Percentiles rank a stretch among this genome's conserved stretches.
These are phyloP conservation scores for Daphoenositta chrysoptera DNA, from an alignment of 2,113 vertebrate species.

Conservation along the genomic window DNA sequence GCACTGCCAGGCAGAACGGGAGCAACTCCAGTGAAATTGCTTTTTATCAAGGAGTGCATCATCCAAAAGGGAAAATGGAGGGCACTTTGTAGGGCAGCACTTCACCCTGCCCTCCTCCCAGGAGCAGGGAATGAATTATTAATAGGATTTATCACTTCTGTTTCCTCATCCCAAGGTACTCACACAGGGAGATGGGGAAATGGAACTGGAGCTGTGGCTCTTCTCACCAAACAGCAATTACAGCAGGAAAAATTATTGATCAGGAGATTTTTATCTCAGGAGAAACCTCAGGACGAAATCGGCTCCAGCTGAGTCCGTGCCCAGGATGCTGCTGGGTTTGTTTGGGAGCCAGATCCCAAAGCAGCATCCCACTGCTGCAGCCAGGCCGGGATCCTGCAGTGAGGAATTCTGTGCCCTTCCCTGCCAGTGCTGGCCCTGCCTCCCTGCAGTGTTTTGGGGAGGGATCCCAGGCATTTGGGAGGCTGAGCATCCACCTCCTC, in stretches of 20 bases:
- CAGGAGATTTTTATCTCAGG: neutral
- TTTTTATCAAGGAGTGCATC: neutral
- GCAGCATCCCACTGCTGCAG: fast-evolving
- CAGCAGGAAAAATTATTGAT: neutral
- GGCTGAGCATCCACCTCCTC: neutral
- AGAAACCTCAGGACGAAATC: neutral
- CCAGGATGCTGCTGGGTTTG: fast-evolving
- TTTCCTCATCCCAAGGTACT: neutral
- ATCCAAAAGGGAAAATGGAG: neutral
- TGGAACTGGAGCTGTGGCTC: neutral
- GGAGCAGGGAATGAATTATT: neutral
- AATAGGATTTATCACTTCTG: neutral
- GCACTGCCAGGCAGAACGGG: fast-evolving
- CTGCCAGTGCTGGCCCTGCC: neutral
- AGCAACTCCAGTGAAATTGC: neutral
- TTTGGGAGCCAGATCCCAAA: neutral
- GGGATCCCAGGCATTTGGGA: neutral
- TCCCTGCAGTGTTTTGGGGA: fast-evolving
- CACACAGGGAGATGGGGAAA: fast-evolving
- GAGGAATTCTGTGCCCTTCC: neutral
- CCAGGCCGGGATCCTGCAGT: neutral
- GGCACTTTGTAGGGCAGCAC: neutral
- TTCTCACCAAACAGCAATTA: neutral
- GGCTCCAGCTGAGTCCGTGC: fast-evolving
- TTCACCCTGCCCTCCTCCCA: neutral